Percentiles rank a stretch among this genome's conserved stretches.
phyloP scores from a whole-genome alignment of 2,113 vertebrate species.

The Potamarius usumacintae region DNA sequence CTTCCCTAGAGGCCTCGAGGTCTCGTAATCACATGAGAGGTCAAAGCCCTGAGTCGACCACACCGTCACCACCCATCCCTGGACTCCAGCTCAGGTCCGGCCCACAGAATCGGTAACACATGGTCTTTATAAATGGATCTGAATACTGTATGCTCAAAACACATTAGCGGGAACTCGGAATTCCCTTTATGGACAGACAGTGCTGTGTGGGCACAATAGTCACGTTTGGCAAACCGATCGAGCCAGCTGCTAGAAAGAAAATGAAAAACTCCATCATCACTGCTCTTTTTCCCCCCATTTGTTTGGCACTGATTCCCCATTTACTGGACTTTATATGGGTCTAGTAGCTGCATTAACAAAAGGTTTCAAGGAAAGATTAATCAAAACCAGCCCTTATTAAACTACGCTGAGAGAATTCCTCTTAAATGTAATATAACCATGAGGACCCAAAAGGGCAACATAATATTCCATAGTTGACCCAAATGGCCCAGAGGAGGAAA shows the following conservation, averaged over 20 bases:
- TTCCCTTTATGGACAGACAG: constrained; percentile 69
- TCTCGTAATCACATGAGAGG: constrained; percentile 57
- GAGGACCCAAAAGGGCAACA: constrained; percentile 67
- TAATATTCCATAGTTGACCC: constrained; percentile 66
- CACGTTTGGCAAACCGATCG: constrained; percentile 64
- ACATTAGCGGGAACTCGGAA: constrained; percentile 66
- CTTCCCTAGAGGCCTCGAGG: constrained; percentile 47
- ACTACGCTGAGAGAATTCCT: constrained; percentile 68
- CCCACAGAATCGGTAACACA: constrained; percentile 68
- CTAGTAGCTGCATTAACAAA: constrained; percentile 76
- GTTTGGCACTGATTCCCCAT: constrained; percentile 70
- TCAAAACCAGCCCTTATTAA: constrained; percentile 78
- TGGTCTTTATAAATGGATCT: constrained; percentile 67
- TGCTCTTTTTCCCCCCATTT: constrained; percentile 60
- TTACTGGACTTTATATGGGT: constrained; percentile 76
- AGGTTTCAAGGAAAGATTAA: constrained; percentile 78
- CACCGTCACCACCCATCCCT: constrained; percentile 56
- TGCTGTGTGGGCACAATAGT: constrained; percentile 68
- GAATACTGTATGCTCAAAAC: constrained; percentile 68
- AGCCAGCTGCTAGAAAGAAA: constrained; percentile 73
- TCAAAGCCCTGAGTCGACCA: constrained; percentile 59
- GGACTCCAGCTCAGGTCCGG: constrained; percentile 54
- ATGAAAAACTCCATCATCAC: constrained; percentile 63
- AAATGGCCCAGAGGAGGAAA: constrained; percentile 61
- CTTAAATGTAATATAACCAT: constrained; percentile 67